Evolutionary conservation across 2,888 invertebrate genomes (phyloP).

Genomic region (Sphecodes monilicornis): DNA sequence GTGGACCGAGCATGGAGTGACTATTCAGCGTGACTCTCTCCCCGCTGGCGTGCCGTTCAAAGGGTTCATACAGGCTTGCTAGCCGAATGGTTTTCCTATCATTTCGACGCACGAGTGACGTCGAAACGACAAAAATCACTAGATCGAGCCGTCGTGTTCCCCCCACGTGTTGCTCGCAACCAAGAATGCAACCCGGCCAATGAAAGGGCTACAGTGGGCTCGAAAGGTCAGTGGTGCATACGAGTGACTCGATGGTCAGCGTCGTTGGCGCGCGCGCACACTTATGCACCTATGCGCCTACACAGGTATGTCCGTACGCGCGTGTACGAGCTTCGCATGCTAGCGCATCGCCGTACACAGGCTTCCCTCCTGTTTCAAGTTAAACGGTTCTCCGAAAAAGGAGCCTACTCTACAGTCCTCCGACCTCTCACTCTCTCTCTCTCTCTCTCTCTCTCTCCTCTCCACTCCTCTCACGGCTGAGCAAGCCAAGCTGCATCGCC

Average conservation of each 20-base stretch:
- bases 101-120: slow-evolving; percentile 31
- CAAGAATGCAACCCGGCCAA: slow-evolving; percentile 46
- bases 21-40: background rate
- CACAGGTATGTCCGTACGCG: background rate
- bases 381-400: slow-evolving; percentile 69
- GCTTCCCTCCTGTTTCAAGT: slow-evolving; percentile 42
- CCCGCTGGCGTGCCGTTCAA: background rate
- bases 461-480: background rate
- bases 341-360: slow-evolving; percentile 17
- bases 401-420: slow-evolving; percentile 47
- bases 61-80: slow-evolving; percentile 20
- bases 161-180: slow-evolving; percentile 51
- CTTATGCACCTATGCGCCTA: too few relatives aligned
- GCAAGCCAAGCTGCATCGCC: background rate
- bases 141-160: slow-evolving; percentile 2
- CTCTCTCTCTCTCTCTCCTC: background rate
- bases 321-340: slow-evolving; percentile 4
- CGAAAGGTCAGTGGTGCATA: slow-evolving; percentile 61
- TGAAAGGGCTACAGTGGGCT: slow-evolving; percentile 51
- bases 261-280: slow-evolving; percentile 6
- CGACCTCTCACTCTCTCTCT: background rate
- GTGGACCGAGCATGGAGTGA: background rate
- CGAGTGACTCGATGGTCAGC: slow-evolving; percentile 43
- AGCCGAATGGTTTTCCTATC: slow-evolving; percentile 29
- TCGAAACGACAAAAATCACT: slow-evolving; percentile 51